Evolutionary conservation across 2,888 invertebrate genomes (phyloP), one percentile per base, ranked within the genome.

Genomic region (Luperina testacea): DNA sequence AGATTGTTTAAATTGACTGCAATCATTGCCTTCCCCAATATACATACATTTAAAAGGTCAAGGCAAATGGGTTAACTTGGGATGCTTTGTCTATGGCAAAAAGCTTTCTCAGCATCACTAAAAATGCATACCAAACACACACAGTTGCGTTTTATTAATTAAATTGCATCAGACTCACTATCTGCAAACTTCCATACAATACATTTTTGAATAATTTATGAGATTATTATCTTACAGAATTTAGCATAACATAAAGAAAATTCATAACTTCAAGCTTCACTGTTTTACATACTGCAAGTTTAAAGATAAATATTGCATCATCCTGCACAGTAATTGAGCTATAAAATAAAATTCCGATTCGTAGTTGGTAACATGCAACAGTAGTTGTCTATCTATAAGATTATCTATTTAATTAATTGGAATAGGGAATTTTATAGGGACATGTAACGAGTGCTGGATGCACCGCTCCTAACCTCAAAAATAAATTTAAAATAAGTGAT

Each of bases 381-480:
- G 20, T 38, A 32, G 0, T 51, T 67, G 9, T 70, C 8, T 27
- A 65, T 70, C 45, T 38, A 51, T 7, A 68, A 8, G n/a, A 68
- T 32, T 2, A 64, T 11, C 8, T 73, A 15, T 67, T 38, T 4
- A 32, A 11, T n/a, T 57, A 67, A 2, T 8, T 17, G 20, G 53
- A 32, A 24, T 45, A 45, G 2, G 15, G 8, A 63, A 27, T 64
- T 48, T n/a, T 45, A 13, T 24, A 74, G 0, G 59, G 20, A 13
- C 11, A 42, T 42, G 6, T 27, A 72, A 15, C 17, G 72, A 80
- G 48, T 68, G 72, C 63, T 77, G 67, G 71, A 75, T 80, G 81
- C 76, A 89, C 81, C 78, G 84, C 83, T 86, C 83, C 75, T 91
- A 93, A 92, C 92, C 91, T 93, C 90, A 89, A 92, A 90, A 79